Evolutionary conservation across 2,113 vertebrate genomes (phyloP).

Genomic region (Tamias sibiricus): DNA sequence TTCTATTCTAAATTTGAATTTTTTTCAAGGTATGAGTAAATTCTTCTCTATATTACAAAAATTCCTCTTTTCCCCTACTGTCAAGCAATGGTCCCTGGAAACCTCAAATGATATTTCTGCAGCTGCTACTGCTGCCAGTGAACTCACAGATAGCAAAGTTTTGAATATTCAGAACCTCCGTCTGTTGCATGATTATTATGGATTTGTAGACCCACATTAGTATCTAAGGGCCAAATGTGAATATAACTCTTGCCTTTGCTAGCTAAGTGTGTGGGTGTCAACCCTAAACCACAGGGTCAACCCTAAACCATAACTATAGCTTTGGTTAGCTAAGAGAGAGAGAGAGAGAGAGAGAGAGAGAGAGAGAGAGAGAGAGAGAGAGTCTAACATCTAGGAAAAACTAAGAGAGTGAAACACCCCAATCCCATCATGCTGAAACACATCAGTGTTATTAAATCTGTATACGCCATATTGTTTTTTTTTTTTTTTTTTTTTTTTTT

Average conservation of each 20-base stretch:
- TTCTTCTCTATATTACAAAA: background rate
- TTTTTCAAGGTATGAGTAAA: background rate
- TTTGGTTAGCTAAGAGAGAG: background rate
- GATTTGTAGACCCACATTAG: background rate
- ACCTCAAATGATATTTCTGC: background rate
- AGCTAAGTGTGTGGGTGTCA: background rate
- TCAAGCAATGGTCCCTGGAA: background rate
- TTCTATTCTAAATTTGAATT: background rate
- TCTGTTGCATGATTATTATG: background rate
- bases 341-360: too few relatives aligned
- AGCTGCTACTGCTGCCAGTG: background rate
- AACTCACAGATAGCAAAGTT: background rate
- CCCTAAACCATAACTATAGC: background rate
- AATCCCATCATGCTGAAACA: background rate
- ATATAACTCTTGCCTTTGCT: background rate
- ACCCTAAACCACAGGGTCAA: background rate
- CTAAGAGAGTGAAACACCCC: background rate
- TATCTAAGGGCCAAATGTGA: background rate
- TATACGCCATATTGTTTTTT: background rate
- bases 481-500: conserved; percentile 16
- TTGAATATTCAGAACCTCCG: background rate
- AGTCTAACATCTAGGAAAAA: conserved; percentile 35
- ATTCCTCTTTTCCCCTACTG: background rate
- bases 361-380: too few relatives aligned
- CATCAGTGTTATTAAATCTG: conserved; percentile 1